These are phyloP conservation scores for Achroia grisella DNA, from an alignment of 1,140 invertebrate genomes.

Conservation along the genomic window DNA sequence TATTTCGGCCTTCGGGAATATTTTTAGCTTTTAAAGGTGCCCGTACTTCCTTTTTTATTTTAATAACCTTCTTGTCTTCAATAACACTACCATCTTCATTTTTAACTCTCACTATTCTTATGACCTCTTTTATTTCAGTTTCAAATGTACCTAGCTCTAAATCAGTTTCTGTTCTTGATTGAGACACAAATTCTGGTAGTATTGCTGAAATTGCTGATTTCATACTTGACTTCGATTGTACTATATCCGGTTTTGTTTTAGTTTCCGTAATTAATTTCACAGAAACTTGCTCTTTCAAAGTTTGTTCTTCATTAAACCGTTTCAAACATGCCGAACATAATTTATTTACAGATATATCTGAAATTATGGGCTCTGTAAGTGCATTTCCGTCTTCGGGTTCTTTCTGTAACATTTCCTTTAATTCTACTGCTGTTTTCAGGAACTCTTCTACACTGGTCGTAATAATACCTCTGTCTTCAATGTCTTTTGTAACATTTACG, in stretches of 20 bases:
- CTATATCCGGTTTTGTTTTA: too few relatives aligned
- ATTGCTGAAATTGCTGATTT: background rate
- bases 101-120: slow-evolving; percentile 28
- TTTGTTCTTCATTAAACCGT: slow-evolving; percentile 3
- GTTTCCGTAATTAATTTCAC: too few relatives aligned
- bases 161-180: slow-evolving; percentile 2
- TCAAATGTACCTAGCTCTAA: slow-evolving; percentile 32
- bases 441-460: slow-evolving; percentile 22
- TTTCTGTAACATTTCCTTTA: slow-evolving; percentile 18
- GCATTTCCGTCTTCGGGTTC: background rate
- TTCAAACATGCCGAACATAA: slow-evolving; percentile 13
- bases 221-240: background rate
- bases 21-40: slow-evolving; percentile 11
- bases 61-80: slow-evolving; percentile 38
- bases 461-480: slow-evolving; percentile 20
- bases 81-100: slow-evolving; percentile 37
- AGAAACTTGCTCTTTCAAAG: background rate
- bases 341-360: slow-evolving; percentile 12
- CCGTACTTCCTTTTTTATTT: slow-evolving; percentile 30
- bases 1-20: too few relatives aligned
- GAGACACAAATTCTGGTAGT: background rate
- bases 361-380: slow-evolving; percentile 5
- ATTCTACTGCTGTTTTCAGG: slow-evolving; percentile 24
- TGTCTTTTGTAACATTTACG: slow-evolving; percentile 22
- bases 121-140: slow-evolving; percentile 36